A percentile compares a stretch with the other conserved stretches of the same genome.
These are phyloP conservation scores for Ctenosaura bakeri DNA, from an alignment of 2,797 vertebrate genomes.

Conservation along the genomic window DNA sequence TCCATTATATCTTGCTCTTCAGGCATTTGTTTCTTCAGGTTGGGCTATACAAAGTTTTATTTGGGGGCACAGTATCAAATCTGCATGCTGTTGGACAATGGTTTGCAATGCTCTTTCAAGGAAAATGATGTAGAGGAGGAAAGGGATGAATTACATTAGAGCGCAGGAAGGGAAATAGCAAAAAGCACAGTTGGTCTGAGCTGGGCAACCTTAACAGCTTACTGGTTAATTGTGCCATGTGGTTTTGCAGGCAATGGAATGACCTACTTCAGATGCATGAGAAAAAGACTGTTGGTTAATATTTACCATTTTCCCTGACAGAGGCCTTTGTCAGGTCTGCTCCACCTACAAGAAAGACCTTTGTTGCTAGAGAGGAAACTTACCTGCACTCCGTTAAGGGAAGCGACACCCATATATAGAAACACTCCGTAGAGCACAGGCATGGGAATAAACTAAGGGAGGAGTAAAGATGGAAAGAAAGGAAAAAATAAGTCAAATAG, in stretches of 20 bases:
- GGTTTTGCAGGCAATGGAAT: not conserved
- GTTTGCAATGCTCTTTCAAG: not conserved
- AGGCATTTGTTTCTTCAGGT: not conserved
- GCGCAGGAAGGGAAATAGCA: not conserved
- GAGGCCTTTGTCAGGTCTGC: not conserved
- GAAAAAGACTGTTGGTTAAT: not conserved
- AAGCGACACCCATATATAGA: conserved; percentile 98
- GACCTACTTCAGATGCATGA: not conserved
- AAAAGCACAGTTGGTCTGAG: not conserved
- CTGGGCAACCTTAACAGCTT: not conserved
- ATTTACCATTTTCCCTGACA: not conserved
- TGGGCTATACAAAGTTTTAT: not conserved
- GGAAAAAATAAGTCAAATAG: not conserved
- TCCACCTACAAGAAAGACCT: not conserved
- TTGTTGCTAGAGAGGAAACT: conserved; percentile 50
- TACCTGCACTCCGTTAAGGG: conserved; percentile 97
- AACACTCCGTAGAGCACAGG: conserved; percentile 98
- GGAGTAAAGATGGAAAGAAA: conserved; percentile 44
- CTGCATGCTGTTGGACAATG: not conserved
- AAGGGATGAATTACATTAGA: not conserved
- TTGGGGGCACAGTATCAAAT: not conserved
- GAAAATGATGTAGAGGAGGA: not conserved
- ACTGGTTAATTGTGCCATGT: not conserved
- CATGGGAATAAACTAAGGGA: conserved; percentile 96
- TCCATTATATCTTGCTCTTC: not conserved